Percentiles rank a stretch among this genome's conserved stretches.
These are phyloP conservation scores for Monochamus alternatus DNA, from an alignment of 2,888 invertebrate species.

Conservation along the genomic window DNA sequence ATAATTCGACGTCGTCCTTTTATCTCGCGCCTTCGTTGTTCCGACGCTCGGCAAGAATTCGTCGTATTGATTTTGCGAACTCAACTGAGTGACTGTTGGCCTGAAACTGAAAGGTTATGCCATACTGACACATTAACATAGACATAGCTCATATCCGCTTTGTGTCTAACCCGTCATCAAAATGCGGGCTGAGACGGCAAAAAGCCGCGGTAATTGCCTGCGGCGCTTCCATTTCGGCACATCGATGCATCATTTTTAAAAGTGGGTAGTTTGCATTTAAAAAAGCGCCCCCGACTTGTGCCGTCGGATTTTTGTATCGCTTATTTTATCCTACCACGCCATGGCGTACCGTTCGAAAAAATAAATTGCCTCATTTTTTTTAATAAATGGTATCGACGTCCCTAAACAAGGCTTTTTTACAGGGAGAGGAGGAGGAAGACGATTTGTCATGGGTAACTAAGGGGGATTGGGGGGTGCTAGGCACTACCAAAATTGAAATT, in stretches of 20 bases:
- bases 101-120: conserved; percentile 47
- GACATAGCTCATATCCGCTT: conserved; percentile 54
- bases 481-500: too few relatives aligned
- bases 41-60: background rate
- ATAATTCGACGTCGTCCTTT: background rate
- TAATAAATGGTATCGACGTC: too few relatives aligned
- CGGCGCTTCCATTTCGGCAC: background rate
- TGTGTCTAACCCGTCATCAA: conserved; percentile 40
- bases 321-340: too few relatives aligned
- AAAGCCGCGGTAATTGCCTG: conserved; percentile 24
- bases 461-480: too few relatives aligned
- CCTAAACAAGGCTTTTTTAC: too few relatives aligned
- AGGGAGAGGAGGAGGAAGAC: too few relatives aligned
- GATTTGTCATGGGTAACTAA: too few relatives aligned
- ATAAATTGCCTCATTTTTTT: too few relatives aligned
- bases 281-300: background rate
- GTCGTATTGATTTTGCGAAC: conserved; percentile 50
- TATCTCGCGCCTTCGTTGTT: conserved; percentile 6
- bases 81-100: conserved; percentile 40
- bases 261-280: background rate
- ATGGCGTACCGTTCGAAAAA: too few relatives aligned
- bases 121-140: conserved; percentile 56
- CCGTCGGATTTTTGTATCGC: background rate
- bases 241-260: conserved; percentile 6
- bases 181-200: conserved; percentile 28